phyloP scores from a whole-genome alignment of 2,797 vertebrate genomes.

The Schizothorax lantsangensis region DNA sequence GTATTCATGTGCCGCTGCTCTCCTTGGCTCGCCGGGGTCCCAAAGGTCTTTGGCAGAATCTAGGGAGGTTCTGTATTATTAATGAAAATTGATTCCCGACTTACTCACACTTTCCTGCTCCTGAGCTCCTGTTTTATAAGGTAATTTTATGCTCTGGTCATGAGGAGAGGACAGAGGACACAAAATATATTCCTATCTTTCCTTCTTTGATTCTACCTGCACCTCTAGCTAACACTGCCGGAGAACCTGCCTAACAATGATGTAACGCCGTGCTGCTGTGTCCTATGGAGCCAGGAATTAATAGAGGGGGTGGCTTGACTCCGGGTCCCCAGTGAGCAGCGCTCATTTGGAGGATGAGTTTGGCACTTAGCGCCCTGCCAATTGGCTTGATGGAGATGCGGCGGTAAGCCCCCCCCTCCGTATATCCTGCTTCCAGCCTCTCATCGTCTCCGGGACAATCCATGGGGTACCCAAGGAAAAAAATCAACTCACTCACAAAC shows the following conservation, averaged over 20 bases:
- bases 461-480: constrained; percentile 6
- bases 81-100: constrained; percentile 63
- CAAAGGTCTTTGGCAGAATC: constrained; percentile 56
- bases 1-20: constrained; percentile 59
- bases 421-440: constrained; percentile 25
- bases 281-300: constrained; percentile 53
- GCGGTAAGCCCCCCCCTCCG: constrained; percentile 36
- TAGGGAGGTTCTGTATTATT: constrained; percentile 60
- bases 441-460: constrained; percentile 28
- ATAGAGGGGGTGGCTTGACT: constrained; percentile 49
- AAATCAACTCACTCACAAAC: constrained; percentile 6
- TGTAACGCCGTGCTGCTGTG: constrained; percentile 40
- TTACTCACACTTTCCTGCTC: constrained; percentile 58
- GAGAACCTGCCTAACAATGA: constrained; percentile 60
- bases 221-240: constrained; percentile 37
- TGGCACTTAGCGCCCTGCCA: constrained; percentile 60
- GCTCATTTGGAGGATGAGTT: constrained; percentile 59
- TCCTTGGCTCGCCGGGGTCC: constrained; percentile 40
- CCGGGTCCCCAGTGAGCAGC: constrained; percentile 27
- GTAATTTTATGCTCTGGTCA: constrained; percentile 39
- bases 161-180: not conserved
- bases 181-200: not conserved
- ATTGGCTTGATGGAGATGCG: constrained; percentile 60
- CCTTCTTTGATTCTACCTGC: constrained; percentile 25
- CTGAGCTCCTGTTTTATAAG: constrained; percentile 22